Conservation (phyloP, 2,888 invertebrate genomes). For the Orthosia incerta region DNA sequence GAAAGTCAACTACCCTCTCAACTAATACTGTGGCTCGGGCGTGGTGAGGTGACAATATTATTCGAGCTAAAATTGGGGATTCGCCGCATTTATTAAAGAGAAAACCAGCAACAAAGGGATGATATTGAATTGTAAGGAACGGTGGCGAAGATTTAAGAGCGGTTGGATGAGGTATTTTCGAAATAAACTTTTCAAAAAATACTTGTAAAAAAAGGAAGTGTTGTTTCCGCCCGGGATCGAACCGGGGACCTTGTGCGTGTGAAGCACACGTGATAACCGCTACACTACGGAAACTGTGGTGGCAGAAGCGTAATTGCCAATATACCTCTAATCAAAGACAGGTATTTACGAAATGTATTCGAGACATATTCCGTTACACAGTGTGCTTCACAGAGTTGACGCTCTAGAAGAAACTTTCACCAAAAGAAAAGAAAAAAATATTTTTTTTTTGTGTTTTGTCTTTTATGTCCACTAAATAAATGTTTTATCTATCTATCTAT, state of each 20-base stretch:
- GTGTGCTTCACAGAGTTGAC: too few species aligned
- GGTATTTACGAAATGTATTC: too few species aligned
- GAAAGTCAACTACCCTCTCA: constrained; percentile 75
- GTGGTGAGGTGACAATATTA: constrained; percentile 88
- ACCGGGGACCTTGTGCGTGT: constrained; percentile 94
- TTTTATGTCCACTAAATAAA: too few species aligned
- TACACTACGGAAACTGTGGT: constrained; percentile 93
- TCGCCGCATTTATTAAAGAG: constrained; percentile 89
- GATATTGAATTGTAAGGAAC: constrained; percentile 90
- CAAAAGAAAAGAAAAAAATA: too few species aligned
- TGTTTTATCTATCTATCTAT: too few species aligned
- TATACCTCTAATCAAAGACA: not conserved
- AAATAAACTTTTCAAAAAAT: not conserved
- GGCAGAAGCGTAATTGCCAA: fast-evolving
- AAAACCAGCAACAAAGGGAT: constrained; percentile 90
- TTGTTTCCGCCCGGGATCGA: constrained; percentile 78
- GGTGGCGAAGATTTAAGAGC: constrained; percentile 63
- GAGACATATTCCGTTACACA: too few species aligned
- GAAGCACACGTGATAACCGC: constrained; percentile 95
- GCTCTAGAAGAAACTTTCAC: too few species aligned
- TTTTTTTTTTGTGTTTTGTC: too few species aligned
- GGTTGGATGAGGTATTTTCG: constrained; percentile 70
- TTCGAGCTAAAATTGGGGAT: constrained; percentile 87
- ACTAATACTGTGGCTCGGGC: constrained; percentile 66
- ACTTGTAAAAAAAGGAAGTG: not conserved